Conservation (phyloP, 2,888 invertebrate genomes). For the Drosophila anceps region DNA sequence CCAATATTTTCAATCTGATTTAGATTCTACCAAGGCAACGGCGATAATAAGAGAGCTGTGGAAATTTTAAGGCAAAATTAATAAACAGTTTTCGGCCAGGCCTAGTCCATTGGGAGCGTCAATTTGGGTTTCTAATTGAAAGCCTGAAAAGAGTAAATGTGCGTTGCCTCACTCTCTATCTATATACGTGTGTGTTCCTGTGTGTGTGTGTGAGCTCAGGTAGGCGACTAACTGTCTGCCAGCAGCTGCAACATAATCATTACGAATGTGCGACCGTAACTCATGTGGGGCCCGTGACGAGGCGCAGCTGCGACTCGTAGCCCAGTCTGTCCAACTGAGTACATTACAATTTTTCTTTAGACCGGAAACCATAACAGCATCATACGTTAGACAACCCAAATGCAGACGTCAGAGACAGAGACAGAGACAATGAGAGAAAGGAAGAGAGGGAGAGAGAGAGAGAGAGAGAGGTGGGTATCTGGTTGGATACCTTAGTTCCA, state of each 20-base stretch:
- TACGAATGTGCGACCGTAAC: slow-evolving; percentile 63
- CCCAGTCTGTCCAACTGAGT: slow-evolving; percentile 22
- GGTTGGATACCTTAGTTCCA: slow-evolving; percentile 23
- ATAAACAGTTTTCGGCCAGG: slow-evolving; percentile 37
- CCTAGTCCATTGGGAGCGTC: slow-evolving; percentile 6
- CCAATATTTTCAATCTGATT: slow-evolving; percentile 9
- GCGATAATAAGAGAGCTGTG: slow-evolving; percentile 19
- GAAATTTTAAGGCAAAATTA: slow-evolving; percentile 44
- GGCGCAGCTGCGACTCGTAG: slow-evolving; percentile 14
- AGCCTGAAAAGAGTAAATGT: slow-evolving; percentile 7
- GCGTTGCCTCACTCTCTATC: slow-evolving; percentile 6
- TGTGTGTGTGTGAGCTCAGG: slow-evolving; percentile 7
- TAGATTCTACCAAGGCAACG: slow-evolving; percentile 23
- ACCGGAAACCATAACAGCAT: slow-evolving; percentile 44
- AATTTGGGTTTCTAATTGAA: slow-evolving; percentile 31
- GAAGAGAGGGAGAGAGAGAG: background rate
- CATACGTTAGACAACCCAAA: slow-evolving; percentile 30
- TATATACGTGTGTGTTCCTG: background rate
- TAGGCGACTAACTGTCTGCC: slow-evolving; percentile 22
- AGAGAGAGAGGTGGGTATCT: background rate
- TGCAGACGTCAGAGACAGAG: background rate
- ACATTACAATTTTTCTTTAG: slow-evolving; percentile 49
- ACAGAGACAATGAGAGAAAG: background rate
- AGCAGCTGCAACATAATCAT: slow-evolving; percentile 66
- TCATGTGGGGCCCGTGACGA: slow-evolving; percentile 34